These are phyloP conservation scores for Nycticebus coucang DNA, from an alignment of 2,113 vertebrate species.

Conservation along the genomic window DNA sequence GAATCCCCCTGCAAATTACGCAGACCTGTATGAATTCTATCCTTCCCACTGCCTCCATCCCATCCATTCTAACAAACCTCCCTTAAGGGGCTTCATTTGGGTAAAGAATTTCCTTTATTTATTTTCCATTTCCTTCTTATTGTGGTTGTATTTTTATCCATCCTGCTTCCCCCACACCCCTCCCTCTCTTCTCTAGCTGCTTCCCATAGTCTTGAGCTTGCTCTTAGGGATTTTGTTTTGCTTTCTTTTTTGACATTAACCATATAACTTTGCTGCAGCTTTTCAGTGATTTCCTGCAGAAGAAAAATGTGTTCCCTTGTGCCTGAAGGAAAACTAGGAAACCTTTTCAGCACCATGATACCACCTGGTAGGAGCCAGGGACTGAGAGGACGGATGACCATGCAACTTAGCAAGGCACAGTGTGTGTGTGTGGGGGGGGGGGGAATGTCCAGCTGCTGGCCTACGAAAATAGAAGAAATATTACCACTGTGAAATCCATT, in stretches of 20 bases:
- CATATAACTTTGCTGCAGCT: neutral
- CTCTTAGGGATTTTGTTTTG: slow-evolving; percentile 67
- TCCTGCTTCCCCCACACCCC: neutral
- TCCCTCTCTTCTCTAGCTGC: slow-evolving; percentile 35
- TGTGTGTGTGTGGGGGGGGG: neutral
- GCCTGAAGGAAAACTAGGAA: slow-evolving; percentile 52
- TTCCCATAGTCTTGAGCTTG: slow-evolving; percentile 71
- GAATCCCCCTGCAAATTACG: neutral
- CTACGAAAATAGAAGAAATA: neutral
- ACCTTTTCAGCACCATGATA: slow-evolving; percentile 49
- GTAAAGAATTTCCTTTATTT: slow-evolving; percentile 79
- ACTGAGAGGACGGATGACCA: neutral
- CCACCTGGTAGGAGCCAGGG: slow-evolving; percentile 41
- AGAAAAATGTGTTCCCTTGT: slow-evolving; percentile 40
- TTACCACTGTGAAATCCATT: neutral
- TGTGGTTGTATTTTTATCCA: slow-evolving; percentile 71
- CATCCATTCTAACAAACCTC: slow-evolving; percentile 62
- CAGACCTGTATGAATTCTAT: neutral
- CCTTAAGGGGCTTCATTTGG: slow-evolving; percentile 65
- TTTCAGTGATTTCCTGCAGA: slow-evolving; percentile 70
- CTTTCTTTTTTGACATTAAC: neutral
- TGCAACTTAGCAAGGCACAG: neutral
- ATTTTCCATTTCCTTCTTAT: slow-evolving; percentile 82
- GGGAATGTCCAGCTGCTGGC: slow-evolving; percentile 20
- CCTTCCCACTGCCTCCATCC: neutral